Base-by-base conservation (phyloP, 2,113 vertebrate species). In the Trematomus loennbergii region DNA sequence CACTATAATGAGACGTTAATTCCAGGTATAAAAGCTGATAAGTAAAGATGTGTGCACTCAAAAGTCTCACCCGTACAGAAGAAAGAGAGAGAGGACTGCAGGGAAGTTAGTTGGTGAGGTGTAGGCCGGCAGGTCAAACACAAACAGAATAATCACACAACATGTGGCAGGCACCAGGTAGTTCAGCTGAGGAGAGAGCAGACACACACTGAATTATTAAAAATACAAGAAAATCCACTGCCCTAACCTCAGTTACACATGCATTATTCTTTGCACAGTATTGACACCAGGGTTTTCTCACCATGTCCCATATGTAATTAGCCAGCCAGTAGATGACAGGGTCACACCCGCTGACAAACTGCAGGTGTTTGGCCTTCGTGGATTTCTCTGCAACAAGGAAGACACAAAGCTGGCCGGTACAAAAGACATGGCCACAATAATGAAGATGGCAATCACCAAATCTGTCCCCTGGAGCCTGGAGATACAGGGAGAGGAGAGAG, bases 251-350 rank as follows among this genome's bases (percentile, higher is more conserved):
- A 74, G 15, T 36, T 72, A 70, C 18, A 73, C 59, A 57, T 25
- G 10, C 49, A 68, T 0, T 25, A 11, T 2, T 2, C 75, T 52
- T 55, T 64, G 13, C 9, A 8, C 36, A 40, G 36, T 40, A 8
- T 40, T 6, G 36, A 40, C 8, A 1, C 36, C 36, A 40, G 36
- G 36, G 36, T 40, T 40, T 8, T 40, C 91, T 95, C 89, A 99
- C 98, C 98, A 99, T 99, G 90, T 99, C 98, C 98, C 98, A 99
- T 65, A 98, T 95, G 7, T 99, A 99, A 93, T 99, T 99, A 60
- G 98, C 97, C 85, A 98, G 91, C 98, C 98, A 99, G 94, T 99
- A 99, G 93, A 96, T 97, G 84, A 99, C 91, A 0, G 98, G 98
- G 88, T 97, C 96, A n/a, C 98, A 99, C 84, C 98, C 97, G 0